Conservation (phyloP, 2,113 vertebrate genomes). For the Xiphophorus couchianus region DNA sequence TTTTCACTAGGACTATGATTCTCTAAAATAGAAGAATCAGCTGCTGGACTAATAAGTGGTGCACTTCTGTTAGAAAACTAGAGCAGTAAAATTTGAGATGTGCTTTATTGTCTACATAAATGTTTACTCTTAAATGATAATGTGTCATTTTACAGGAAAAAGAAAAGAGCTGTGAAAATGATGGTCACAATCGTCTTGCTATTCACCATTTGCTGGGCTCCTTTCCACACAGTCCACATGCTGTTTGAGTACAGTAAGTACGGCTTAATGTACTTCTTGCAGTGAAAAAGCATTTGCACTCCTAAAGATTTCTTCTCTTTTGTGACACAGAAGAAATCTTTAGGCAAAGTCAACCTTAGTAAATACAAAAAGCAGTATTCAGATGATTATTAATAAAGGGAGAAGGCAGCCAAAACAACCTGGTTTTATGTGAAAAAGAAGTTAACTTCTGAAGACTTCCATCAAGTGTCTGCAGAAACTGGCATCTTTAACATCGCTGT, state of each 20-base stretch:
- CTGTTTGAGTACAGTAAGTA: conserved; percentile 85
- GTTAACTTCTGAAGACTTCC: background rate
- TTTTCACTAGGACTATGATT: background rate
- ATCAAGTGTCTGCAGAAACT: background rate
- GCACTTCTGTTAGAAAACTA: too few species aligned
- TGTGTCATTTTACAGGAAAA: conserved; percentile 75
- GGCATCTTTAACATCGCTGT: background rate
- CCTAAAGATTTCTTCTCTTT: too few species aligned
- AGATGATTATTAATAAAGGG: too few species aligned
- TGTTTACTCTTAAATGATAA: background rate
- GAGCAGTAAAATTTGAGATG: background rate
- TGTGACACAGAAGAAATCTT: too few species aligned
- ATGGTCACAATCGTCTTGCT: conserved; percentile 85
- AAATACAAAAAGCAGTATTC: too few species aligned
- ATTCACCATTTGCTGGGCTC: conserved; percentile 86
- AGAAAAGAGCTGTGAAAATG: conserved; percentile 86
- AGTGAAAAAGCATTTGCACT: too few species aligned
- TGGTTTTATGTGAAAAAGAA: too few species aligned
- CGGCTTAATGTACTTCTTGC: background rate
- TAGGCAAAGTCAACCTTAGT: too few species aligned
- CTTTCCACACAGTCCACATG: conserved; percentile 86
- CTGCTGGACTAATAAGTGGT: too few species aligned
- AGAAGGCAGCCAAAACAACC: too few species aligned
- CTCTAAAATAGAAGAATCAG: too few species aligned
- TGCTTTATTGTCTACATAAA: background rate